A percentile compares a stretch with the other conserved stretches of the same genome.
Conservation (phyloP, 2,113 vertebrate genomes). For the Mirounga angustirostris region DNA sequence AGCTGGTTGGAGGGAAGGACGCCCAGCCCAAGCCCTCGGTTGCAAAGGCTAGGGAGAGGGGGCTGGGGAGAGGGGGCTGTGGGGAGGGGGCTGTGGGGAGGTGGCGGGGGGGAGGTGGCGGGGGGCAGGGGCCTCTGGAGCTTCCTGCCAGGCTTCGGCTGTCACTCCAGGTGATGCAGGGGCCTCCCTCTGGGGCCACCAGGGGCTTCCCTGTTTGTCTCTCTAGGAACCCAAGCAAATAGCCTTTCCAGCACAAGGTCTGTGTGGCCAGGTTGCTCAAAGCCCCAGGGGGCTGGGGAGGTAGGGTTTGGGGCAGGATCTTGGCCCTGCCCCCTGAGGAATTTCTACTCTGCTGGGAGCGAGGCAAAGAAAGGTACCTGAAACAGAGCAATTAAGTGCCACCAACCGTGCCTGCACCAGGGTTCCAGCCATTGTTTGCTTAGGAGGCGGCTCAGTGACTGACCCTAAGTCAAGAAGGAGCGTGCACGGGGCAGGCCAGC, state of each 20-base stretch:
- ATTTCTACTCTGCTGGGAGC: not conserved
- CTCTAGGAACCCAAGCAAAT: not conserved
- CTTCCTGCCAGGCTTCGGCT: not conserved
- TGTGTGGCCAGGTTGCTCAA: not conserved
- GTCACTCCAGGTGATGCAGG: not conserved
- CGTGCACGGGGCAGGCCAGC: not conserved
- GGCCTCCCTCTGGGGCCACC: not conserved
- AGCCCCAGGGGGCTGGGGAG: not conserved
- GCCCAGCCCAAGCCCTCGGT: not conserved
- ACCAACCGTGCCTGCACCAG: not conserved
- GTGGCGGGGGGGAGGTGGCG: not conserved
- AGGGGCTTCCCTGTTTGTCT: not conserved
- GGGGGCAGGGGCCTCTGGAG: not conserved
- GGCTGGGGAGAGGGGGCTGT: not conserved
- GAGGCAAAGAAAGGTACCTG: not conserved
- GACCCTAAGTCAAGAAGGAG: not conserved
- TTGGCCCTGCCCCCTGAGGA: not conserved
- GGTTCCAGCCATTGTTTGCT: not conserved
- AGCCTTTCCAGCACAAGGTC: not conserved
- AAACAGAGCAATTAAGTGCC: not conserved
- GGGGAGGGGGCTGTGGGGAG: too few relatives aligned
- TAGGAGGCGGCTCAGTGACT: not conserved
- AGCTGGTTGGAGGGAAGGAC: not conserved
- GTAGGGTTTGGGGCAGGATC: not conserved
- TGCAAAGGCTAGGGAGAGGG: not conserved